These are phyloP conservation scores for Protobothrops mucrosquamatus DNA, from an alignment of 2,113 vertebrate species.

Conservation along the genomic window DNA sequence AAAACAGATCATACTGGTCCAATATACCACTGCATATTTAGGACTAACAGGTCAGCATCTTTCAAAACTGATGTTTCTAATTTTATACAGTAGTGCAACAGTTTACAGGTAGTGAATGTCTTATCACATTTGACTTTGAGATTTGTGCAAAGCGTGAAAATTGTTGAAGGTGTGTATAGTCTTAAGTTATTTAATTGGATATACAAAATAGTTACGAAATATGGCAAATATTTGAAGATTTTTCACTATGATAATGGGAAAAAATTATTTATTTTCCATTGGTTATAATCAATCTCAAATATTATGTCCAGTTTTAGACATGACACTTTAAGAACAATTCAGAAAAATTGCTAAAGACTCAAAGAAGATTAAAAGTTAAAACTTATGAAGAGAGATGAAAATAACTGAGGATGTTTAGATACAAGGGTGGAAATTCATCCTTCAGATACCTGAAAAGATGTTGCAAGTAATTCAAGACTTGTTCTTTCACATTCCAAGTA, in stretches of 20 bases:
- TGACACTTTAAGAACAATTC: not conserved
- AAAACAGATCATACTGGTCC: not conserved
- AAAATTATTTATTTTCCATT: not conserved
- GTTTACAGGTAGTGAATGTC: conserved; percentile 3
- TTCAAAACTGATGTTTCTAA: not conserved
- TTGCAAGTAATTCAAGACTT: not conserved
- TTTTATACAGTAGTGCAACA: not conserved
- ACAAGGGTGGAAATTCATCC: not conserved
- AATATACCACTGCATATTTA: not conserved
- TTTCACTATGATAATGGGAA: not conserved
- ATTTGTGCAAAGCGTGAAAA: not conserved
- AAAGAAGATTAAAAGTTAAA: not conserved
- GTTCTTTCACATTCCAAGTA: not conserved
- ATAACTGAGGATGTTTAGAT: not conserved
- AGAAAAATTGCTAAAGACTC: not conserved
- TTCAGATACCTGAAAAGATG: not conserved
- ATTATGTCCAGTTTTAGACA: not conserved
- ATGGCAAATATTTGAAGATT: not conserved
- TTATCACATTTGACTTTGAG: not conserved
- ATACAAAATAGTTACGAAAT: not conserved
- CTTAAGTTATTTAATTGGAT: not conserved
- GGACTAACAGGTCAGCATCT: too few relatives aligned
- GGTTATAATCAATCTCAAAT: not conserved
- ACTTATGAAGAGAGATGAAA: not conserved
- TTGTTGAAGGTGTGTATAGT: not conserved